phyloP scores from a whole-genome alignment of 2,113 vertebrate species.

The Zootoca vivipara region DNA sequence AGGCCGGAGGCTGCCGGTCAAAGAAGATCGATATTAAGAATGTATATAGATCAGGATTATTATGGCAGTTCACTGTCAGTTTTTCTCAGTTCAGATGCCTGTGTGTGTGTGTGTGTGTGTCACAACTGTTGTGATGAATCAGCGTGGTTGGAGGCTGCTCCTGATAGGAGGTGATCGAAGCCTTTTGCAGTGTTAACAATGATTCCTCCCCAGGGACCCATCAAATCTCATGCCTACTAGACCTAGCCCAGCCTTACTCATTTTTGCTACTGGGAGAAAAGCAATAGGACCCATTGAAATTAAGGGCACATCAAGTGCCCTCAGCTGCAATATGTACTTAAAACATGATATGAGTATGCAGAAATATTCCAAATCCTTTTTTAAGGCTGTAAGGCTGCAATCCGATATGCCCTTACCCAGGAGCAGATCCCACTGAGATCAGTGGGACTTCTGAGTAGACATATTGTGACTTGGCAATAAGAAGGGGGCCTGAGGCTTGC shows the following conservation, averaged over 20 bases:
- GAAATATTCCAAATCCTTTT: not conserved
- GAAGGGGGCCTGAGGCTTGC: not conserved
- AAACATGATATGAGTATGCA: not conserved
- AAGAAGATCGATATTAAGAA: not conserved
- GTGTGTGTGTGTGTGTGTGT: too few relatives aligned
- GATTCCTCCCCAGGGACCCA: not conserved
- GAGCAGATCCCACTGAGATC: too few relatives aligned
- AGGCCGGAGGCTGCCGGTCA: conserved; percentile 62
- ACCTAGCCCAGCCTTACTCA: not conserved
- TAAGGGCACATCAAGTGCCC: not conserved
- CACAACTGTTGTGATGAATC: not conserved
- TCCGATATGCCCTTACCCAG: too few relatives aligned
- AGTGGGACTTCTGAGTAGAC: too few relatives aligned
- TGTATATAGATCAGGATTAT: not conserved
- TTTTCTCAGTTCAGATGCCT: not conserved
- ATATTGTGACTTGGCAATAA: too few relatives aligned
- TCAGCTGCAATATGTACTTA: not conserved
- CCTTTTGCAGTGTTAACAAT: not conserved
- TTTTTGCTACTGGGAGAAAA: not conserved
- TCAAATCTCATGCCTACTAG: not conserved
- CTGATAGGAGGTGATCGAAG: not conserved
- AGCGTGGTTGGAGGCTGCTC: not conserved
- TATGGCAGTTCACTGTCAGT: not conserved
- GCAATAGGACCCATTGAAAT: not conserved
- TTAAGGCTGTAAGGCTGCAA: too few relatives aligned